Conservation (phyloP, 2,888 invertebrate species). For the Morinoia aosen region DNA sequence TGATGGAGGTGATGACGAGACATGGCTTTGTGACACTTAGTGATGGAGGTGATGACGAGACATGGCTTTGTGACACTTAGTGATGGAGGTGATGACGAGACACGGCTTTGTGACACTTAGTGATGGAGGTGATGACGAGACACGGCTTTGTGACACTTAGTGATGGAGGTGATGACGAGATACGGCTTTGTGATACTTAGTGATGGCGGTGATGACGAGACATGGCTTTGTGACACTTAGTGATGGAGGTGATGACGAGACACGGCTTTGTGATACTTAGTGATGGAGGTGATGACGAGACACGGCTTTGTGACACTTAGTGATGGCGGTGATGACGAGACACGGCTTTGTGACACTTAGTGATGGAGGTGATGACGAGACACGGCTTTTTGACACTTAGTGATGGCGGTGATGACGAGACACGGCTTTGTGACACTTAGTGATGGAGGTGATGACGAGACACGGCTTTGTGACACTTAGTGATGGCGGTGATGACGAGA, state of each 20-base stretch:
- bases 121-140: no score
- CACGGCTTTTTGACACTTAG: not conserved
- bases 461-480: not conserved
- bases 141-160: not conserved
- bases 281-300: no score
- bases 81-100: not conserved
- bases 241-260: not conserved
- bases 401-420: not conserved
- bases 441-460: no score
- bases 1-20: not conserved
- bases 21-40: not conserved
- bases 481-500: not conserved
- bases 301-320: not conserved
- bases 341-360: not conserved
- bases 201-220: no score
- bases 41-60: no score
- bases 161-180: no score
- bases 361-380: no score
- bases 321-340: not conserved
- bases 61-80: not conserved
- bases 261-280: not conserved
- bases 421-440: not conserved
- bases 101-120: not conserved
- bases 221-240: not conserved
- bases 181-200: no score